phyloP scores from a whole-genome alignment of 1,140 invertebrate species.

The Aleiodes sp. region DNA sequence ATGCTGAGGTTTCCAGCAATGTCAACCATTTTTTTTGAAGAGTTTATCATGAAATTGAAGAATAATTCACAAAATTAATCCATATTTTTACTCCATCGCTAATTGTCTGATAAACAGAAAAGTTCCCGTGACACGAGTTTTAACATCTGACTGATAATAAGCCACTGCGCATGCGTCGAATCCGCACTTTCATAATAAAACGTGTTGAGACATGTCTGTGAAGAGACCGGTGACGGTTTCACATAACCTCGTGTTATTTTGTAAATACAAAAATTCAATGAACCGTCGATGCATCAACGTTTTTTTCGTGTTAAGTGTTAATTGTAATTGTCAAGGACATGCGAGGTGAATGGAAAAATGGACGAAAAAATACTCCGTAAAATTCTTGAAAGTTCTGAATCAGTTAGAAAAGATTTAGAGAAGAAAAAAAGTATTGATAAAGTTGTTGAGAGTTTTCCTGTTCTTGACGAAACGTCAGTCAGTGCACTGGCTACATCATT shows the following conservation, averaged over 20 bases:
- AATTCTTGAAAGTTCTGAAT: constrained; percentile 20
- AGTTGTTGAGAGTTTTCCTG: constrained; percentile 20
- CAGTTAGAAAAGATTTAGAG: not conserved
- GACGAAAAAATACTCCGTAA: constrained; percentile 3
- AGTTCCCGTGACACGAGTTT: not conserved
- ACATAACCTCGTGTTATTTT: constrained; percentile 1
- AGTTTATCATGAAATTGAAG: not conserved
- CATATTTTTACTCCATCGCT: not conserved
- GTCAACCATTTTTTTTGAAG: constrained; percentile 63
- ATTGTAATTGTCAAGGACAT: no score
- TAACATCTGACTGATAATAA: not conserved
- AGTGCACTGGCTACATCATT: constrained; percentile 28
- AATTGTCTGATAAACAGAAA: not conserved
- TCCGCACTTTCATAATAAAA: no score
- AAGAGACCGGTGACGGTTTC: no score
- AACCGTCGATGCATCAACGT: no score
- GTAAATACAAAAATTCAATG: no score
- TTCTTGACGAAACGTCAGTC: constrained; percentile 1
- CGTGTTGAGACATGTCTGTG: no score
- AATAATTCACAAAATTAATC: not conserved
- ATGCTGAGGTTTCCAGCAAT: constrained; percentile 64
- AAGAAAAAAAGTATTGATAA: constrained; percentile 5
- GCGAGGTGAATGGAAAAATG: no score
- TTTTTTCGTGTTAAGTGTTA: no score
- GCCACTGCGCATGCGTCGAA: not conserved